Conservation (phyloP, 1,140 invertebrate species). For the Ips typographus region DNA sequence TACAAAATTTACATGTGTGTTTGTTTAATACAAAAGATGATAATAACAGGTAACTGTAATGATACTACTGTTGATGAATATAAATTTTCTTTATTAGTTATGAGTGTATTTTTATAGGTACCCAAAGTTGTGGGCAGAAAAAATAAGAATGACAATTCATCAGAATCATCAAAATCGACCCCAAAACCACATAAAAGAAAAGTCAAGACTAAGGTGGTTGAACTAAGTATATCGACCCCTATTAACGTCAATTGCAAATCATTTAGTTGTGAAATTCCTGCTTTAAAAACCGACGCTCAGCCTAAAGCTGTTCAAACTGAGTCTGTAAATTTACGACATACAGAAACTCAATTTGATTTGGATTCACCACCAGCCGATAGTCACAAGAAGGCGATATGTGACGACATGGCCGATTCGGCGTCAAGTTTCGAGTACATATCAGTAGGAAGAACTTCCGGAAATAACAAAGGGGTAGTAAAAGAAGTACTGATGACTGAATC, state of each 20-base stretch:
- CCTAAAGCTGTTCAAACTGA: conserved; percentile 25
- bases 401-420: conserved; percentile 14
- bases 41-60: no score
- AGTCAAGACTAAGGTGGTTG: conserved; percentile 4
- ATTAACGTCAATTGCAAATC: conserved; percentile 17
- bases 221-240: conserved; percentile 23
- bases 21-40: no score
- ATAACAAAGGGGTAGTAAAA: conserved; percentile 22
- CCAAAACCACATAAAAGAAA: not conserved
- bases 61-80: no score
- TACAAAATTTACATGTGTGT: no score
- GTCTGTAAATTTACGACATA: not conserved
- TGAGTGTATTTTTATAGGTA: no score
- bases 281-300: not conserved
- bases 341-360: conserved; percentile 14
- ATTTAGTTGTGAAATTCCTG: not conserved
- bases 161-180: not conserved
- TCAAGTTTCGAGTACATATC: conserved; percentile 28
- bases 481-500: conserved; percentile 6
- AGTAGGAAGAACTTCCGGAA: not conserved
- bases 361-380: not conserved
- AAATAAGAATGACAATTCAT: not conserved
- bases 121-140: no score
- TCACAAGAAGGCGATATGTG: not conserved
- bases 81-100: no score